Percentiles rank a stretch among this genome's conserved stretches.
Conservation (phyloP, 1,140 invertebrate genomes). For the Drosophila oshimai region DNA sequence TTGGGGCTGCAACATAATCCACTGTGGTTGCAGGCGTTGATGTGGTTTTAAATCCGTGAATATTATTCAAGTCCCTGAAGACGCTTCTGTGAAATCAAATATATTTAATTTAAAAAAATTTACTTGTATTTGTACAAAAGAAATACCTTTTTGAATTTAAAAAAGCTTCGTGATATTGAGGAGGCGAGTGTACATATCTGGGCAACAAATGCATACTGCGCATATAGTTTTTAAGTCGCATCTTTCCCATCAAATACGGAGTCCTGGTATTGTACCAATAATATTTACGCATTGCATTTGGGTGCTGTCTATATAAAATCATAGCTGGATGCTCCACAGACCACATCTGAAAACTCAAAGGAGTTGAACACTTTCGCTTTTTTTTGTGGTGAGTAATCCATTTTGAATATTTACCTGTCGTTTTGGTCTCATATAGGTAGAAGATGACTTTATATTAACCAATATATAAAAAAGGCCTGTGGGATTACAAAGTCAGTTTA, state of each 20-base stretch:
- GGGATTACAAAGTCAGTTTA: background rate
- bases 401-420: slow-evolving; percentile 13
- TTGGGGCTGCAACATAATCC: slow-evolving; percentile 3
- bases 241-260: slow-evolving; percentile 34
- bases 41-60: slow-evolving; percentile 9
- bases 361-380: slow-evolving; percentile 19
- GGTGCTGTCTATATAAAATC: slow-evolving; percentile 39
- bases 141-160: slow-evolving; percentile 25
- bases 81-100: slow-evolving; percentile 1
- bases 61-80: slow-evolving; percentile 8
- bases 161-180: slow-evolving; percentile 4
- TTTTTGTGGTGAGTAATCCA: background rate
- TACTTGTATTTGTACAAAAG: background rate
- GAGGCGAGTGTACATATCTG: slow-evolving; percentile 16
- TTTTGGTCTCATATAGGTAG: slow-evolving; percentile 31
- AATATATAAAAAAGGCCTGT: slow-evolving; percentile 28
- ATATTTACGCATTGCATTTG: slow-evolving; percentile 38
- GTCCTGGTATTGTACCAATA: slow-evolving; percentile 41
- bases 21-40: slow-evolving; percentile 4
- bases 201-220: slow-evolving; percentile 31
- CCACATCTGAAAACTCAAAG: slow-evolving; percentile 25
- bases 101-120: background rate
- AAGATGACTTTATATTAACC: slow-evolving; percentile 30
- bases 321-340: slow-evolving; percentile 26
- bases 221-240: slow-evolving; percentile 33